These are phyloP conservation scores for Planococcus citri DNA, from an alignment of 1,140 invertebrate species.

Conservation along the genomic window DNA sequence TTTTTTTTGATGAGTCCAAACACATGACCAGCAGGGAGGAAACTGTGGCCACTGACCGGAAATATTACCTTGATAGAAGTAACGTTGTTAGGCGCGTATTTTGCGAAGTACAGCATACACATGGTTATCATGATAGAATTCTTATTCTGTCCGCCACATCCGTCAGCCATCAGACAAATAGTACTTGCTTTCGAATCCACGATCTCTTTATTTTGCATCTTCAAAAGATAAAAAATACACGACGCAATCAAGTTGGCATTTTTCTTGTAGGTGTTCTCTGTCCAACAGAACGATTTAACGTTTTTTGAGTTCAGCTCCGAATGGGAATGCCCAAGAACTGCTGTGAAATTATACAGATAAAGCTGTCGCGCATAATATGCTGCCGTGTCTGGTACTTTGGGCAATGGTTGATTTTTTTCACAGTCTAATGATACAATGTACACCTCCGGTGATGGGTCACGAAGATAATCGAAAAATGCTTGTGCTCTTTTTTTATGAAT, in stretches of 20 bases:
- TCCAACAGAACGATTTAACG: conserved; percentile 26
- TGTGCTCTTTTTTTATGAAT: conserved; percentile 30
- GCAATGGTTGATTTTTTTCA: conserved; percentile 33
- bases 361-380: conserved; percentile 33
- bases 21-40: conserved; percentile 31
- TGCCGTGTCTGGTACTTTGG: conserved; percentile 31
- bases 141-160: conserved; percentile 32
- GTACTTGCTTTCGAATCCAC: neutral
- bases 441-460: conserved; percentile 27
- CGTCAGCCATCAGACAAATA: conserved; percentile 30
- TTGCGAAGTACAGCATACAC: conserved; percentile 28
- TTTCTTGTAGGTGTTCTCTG: conserved; percentile 29
- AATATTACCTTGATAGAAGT: conserved; percentile 29
- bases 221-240: conserved; percentile 27
- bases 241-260: conserved; percentile 31
- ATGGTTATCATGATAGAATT: conserved; percentile 30
- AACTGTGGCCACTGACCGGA: conserved; percentile 31
- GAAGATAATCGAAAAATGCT: conserved; percentile 30
- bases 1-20: conserved; percentile 30
- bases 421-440: conserved; percentile 32
- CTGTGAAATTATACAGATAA: conserved; percentile 33
- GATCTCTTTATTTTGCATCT: neutral
- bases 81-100: neutral
- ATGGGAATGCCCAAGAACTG: conserved; percentile 31
- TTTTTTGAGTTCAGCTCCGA: neutral